These are phyloP conservation scores for Alligator sinensis DNA, from an alignment of 2,113 vertebrate genomes.

Conservation along the genomic window DNA sequence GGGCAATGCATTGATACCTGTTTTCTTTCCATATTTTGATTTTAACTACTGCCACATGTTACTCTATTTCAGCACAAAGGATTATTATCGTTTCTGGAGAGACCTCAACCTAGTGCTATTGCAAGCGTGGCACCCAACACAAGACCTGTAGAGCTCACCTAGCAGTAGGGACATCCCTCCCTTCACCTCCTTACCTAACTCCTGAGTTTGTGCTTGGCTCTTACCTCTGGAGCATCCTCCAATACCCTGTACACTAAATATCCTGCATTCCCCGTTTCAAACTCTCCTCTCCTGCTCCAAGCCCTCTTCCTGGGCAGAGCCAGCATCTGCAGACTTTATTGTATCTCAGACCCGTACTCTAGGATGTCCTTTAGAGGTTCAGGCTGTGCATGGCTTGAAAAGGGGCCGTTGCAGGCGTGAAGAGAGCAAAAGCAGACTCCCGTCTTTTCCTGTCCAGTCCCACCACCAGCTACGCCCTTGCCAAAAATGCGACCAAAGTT, in stretches of 20 bases:
- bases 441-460: background rate
- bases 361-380: background rate
- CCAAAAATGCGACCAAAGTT: too few relatives aligned
- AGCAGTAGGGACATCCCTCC: too few relatives aligned
- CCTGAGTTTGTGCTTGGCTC: background rate
- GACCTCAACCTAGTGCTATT: background rate
- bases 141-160: background rate
- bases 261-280: fast-evolving
- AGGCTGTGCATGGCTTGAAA: fast-evolving
- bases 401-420: background rate
- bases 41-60: slow-evolving; percentile 35
- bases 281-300: background rate
- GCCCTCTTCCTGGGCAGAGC: background rate
- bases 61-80: background rate
- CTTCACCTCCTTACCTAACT: background rate
- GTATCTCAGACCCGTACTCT: fast-evolving
- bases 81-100: background rate
- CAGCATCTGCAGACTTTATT: background rate
- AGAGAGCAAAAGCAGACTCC: fast-evolving
- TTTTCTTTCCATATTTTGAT: slow-evolving; percentile 27
- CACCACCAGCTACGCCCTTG: background rate
- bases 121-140: fast-evolving
- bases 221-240: background rate
- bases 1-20: slow-evolving; percentile 35
- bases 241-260: fast-evolving